A percentile compares a stretch with the other conserved stretches of the same genome.
Evolutionary conservation across 1,140 invertebrate genomes (phyloP).

Genomic region (Lycorma delicatula): DNA sequence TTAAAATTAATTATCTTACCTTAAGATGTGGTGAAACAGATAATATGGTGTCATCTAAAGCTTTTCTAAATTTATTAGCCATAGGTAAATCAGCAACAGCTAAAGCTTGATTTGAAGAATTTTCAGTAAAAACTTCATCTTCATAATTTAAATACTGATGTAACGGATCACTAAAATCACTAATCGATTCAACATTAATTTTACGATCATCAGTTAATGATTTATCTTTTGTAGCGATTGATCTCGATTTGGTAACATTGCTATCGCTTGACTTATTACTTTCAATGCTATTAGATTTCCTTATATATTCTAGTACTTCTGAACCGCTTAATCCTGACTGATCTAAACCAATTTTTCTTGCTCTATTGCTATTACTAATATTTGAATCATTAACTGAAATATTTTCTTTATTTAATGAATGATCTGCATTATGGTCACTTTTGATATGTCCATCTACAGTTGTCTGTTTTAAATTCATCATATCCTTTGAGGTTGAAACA

Average conservation of each 20-base stretch:
- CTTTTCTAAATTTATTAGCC: constrained; percentile 59
- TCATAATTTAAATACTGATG: constrained; percentile 53
- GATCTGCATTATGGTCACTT: too few relatives aligned
- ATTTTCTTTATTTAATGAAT: constrained; percentile 2
- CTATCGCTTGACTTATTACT: not conserved
- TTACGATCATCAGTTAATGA: constrained; percentile 13
- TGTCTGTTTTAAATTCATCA: not conserved
- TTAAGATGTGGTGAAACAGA: constrained; percentile 78
- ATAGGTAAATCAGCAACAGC: constrained; percentile 50
- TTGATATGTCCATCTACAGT: too few relatives aligned
- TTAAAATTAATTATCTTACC: constrained; percentile 20
- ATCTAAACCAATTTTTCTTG: not conserved
- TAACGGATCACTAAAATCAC: constrained; percentile 70
- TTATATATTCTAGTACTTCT: not conserved
- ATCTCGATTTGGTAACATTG: constrained; percentile 31
- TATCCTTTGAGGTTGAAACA: not conserved
- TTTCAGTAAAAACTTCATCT: constrained; percentile 43
- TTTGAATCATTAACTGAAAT: not conserved
- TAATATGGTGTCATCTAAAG: constrained; percentile 62
- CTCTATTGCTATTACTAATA: not conserved
- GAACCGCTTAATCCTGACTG: too few relatives aligned
- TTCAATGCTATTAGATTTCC: not conserved
- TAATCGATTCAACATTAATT: constrained; percentile 40
- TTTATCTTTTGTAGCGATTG: too few relatives aligned
- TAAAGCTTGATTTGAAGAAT: constrained; percentile 26